phyloP scores from a whole-genome alignment of 2,888 invertebrate genomes.

The Thereva nobilitata region DNA sequence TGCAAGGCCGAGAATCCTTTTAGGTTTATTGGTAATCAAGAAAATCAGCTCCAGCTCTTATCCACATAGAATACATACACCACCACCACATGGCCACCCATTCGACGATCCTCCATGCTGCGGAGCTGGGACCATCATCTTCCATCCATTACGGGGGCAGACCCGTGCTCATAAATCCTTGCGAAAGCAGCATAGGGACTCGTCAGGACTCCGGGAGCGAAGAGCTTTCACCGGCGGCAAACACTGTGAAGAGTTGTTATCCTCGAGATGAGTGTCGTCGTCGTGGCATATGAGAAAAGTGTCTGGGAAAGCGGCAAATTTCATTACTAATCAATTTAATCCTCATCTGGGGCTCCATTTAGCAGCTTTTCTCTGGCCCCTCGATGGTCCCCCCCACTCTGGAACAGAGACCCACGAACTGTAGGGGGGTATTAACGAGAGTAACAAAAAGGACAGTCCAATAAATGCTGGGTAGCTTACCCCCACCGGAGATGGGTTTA shows the following conservation, averaged over 20 bases:
- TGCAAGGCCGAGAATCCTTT: no score
- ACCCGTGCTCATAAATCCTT: slow-evolving; percentile 9
- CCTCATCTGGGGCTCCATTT: slow-evolving; percentile 46
- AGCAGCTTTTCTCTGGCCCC: slow-evolving; percentile 43
- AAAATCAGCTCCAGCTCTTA: no score
- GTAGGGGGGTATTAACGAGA: slow-evolving; percentile 5
- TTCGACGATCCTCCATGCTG: no score
- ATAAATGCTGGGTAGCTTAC: slow-evolving; percentile 16
- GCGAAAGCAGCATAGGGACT: no score
- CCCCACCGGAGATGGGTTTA: background rate
- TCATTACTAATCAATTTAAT: slow-evolving; percentile 48
- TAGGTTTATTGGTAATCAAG: no score
- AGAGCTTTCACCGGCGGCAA: slow-evolving; percentile 27
- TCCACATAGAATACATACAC: no score
- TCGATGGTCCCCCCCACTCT: slow-evolving; percentile 41
- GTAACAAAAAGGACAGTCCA: slow-evolving; percentile 21
- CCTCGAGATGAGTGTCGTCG: slow-evolving; percentile 29
- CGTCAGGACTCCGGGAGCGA: background rate
- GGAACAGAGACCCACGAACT: slow-evolving; percentile 14
- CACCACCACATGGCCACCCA: no score
- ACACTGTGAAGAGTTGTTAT: slow-evolving; percentile 26
- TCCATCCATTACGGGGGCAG: background rate
- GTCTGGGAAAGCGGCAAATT: slow-evolving; percentile 44
- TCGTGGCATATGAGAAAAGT: slow-evolving; percentile 25
- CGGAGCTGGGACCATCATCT: no score